Evolutionary conservation across 1,140 invertebrate genomes (phyloP).

Genomic region (Geopemphigus sp.): DNA sequence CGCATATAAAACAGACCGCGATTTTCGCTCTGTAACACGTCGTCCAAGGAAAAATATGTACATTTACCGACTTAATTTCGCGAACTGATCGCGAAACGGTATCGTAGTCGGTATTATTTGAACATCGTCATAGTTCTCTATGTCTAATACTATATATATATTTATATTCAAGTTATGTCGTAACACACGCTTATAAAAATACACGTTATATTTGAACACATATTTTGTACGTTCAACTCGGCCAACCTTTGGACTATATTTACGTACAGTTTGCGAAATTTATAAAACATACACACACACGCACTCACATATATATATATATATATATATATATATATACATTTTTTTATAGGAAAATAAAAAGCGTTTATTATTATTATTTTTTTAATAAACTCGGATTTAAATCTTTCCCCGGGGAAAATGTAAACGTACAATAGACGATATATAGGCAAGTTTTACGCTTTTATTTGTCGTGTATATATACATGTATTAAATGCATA

Average conservation of each 20-base stretch:
- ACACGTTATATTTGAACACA: background rate
- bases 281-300: too few species aligned
- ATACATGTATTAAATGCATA: slow-evolving; percentile 31
- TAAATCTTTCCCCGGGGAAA: background rate
- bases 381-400: slow-evolving; percentile 4
- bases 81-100: too few species aligned
- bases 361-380: background rate
- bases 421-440: slow-evolving; percentile 5
- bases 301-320: too few species aligned
- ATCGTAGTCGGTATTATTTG: too few species aligned
- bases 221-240: background rate
- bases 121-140: too few species aligned
- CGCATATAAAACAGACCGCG: background rate
- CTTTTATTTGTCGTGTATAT: background rate
- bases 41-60: background rate
- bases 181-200: background rate
- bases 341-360: too few species aligned
- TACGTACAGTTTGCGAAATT: background rate
- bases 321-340: too few species aligned
- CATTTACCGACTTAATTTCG: background rate
- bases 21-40: too few species aligned
- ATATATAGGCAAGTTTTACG: slow-evolving; percentile 15
- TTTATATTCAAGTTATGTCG: background rate
- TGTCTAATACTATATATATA: too few species aligned
- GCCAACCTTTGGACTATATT: too few species aligned